Conservation (phyloP, 2,113 vertebrate species). For the Phrynosoma blainvillii region DNA sequence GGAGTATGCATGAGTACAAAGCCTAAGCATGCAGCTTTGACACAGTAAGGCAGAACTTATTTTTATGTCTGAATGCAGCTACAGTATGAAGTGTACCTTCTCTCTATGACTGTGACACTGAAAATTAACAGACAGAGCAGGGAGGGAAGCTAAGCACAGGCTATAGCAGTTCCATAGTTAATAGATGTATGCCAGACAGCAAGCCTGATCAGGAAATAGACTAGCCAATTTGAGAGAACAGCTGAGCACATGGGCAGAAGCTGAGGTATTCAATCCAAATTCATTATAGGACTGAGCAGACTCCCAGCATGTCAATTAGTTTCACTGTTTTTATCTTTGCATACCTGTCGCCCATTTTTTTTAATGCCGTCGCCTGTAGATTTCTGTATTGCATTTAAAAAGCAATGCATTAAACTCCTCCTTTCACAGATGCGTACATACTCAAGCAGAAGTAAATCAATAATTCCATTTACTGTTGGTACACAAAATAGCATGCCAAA, state of each 20-base stretch:
- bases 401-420: conserved; percentile 34
- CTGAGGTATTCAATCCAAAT: conserved; percentile 6
- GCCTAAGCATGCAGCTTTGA: not conserved
- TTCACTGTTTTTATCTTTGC: conserved; percentile 22
- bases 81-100: not conserved
- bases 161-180: conserved; percentile 8
- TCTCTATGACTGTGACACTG: not conserved
- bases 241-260: not conserved
- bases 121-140: conserved; percentile 9
- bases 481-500: not conserved
- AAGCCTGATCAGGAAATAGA: conserved; percentile 2
- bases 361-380: not conserved
- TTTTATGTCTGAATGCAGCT: not conserved
- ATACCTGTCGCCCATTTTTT: conserved; percentile 13
- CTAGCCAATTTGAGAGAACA: conserved; percentile 4
- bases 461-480: conserved; percentile 14
- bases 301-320: conserved; percentile 21
- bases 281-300: conserved; percentile 11
- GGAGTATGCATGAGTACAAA: not conserved
- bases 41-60: not conserved
- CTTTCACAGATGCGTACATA: conserved; percentile 5
- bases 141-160: not conserved
- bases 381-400: conserved; percentile 16
- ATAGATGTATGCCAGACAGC: conserved; percentile 4
- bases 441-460: conserved; percentile 33